These are phyloP conservation scores for Xiphophorus hellerii DNA, from an alignment of 2,113 vertebrate genomes.

Conservation along the genomic window DNA sequence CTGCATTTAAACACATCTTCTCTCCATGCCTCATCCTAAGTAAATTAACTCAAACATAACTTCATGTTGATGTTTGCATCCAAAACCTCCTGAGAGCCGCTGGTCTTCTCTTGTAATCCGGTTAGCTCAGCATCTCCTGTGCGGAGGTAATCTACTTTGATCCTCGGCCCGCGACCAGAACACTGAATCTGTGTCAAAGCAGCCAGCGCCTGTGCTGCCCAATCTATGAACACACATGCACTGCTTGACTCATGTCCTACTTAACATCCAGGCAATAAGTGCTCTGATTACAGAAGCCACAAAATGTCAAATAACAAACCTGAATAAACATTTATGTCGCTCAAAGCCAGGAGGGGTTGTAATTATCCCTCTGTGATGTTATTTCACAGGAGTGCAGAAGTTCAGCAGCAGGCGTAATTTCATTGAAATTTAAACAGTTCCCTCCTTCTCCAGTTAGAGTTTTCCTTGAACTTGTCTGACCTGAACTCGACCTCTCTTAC, in stretches of 20 bases:
- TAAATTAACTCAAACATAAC: not conserved
- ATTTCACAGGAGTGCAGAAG: constrained; percentile 42
- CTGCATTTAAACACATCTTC: not conserved
- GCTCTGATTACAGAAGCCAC: constrained; percentile 59
- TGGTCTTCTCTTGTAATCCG: constrained; percentile 55
- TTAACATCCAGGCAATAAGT: constrained; percentile 40
- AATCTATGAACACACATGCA: constrained; percentile 58
- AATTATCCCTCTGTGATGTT: constrained; percentile 42
- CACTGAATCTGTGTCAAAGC: constrained; percentile 40
- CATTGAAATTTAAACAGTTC: constrained; percentile 11
- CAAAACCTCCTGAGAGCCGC: constrained; percentile 49
- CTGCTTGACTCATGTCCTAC: constrained; percentile 53
- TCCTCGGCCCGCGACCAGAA: constrained; percentile 48
- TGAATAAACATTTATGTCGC: constrained; percentile 53
- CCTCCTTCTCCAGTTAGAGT: constrained; percentile 4
- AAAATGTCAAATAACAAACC: constrained; percentile 64
- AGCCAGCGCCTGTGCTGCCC: constrained; percentile 22
- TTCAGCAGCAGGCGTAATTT: constrained; percentile 23
- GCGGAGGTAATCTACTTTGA: constrained; percentile 64
- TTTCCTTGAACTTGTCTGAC: constrained; percentile 18
- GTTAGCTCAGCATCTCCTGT: constrained; percentile 53
- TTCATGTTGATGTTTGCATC: constrained; percentile 45
- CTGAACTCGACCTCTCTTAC: not conserved
- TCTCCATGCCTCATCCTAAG: not conserved
- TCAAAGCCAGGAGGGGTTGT: constrained; percentile 36